Base-by-base conservation (phyloP, 2,113 vertebrate species). In the Coturnix japonica region DNA sequence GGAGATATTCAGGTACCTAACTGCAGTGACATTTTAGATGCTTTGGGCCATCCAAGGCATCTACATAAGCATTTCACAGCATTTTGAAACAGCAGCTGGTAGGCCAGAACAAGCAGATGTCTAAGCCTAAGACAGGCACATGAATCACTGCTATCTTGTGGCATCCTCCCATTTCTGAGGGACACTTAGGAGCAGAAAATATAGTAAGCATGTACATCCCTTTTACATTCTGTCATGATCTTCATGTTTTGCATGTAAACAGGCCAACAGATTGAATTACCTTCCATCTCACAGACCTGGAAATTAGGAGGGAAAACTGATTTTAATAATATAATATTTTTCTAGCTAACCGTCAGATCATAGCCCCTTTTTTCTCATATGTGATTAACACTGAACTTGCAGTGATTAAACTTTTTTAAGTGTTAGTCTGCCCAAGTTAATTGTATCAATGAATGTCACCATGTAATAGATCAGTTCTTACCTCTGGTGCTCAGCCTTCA, bases 1-100 rank as follows among this genome's bases (percentile, higher is more conserved):
- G 44, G 89, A 85, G 60, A 89, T 74, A 87, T 66, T 80, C 67
- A 82, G 41, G 22, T 66, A 80, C 82, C 14, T 79, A 89, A 91
- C 56, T 21, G 41, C 21, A 67, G 26, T 80, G 66, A 14, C 71
- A 46, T 82, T 89, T 85, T 63, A 94, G 71, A 51, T 37, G 33
- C 84, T 87, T 18, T 30, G 49, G 54, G 31, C 54, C 76, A 41
- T 72, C 19, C 63, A 65, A 76, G 66, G 33, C 37, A 80, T 39
- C 41, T 76, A 30, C 46, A 46, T 49, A 76, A 87, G 63, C 85
- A 70, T 65, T 56, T 51, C 23, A 57, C 30, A 76, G 28, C 11
- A 28, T 89, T 85, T 56, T 65, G 53, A 33, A 84, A 78, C 33
- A 85, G 54, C 71, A 89, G 59, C 79, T 91, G 59, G 13, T 63